Evolutionary conservation across 2,113 vertebrate genomes (phyloP), one percentile per base, ranked within the genome.

Genomic region (Rhinogobius similis): DNA sequence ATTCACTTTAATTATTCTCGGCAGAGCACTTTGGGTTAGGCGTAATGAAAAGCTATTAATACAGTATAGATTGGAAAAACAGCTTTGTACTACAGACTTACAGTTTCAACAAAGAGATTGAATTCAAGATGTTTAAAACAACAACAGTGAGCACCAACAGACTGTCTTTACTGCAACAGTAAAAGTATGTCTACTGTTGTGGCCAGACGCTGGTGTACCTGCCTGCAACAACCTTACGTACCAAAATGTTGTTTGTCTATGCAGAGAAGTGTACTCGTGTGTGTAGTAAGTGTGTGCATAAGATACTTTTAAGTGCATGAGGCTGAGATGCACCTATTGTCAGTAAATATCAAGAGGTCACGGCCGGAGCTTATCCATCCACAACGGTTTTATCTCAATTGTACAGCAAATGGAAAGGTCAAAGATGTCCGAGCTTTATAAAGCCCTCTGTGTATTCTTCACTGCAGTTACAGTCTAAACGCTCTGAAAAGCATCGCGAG

Each of bases 211-310:
- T 12, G 23, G 27, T 55, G 50, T 5, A 4, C 73, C 20, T 18
- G 16, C 53, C 59, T 50, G 65, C n/a, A n/a, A 67, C 11, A 14
- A 10, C 77, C 73, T 68, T 66, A 18, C 80, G 84, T 75, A 72
- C 59, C 81, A 81, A 78, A 78, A 75, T 75, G 70, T 78, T 82
- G n/a, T 66, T 62, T 48, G 44, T 38, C 10, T 14, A 36, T 2
- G 12, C 24, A 27, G 13, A 44, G 24, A 9, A 50, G n/a, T 21
- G 67, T 23, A 36, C 32, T 36, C 32, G 9, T n/a, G n/a, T n/a
- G 27, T 65, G 27, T 63, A 18, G 29, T 44, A 5, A 13, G 20
- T 62, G 36, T 27, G 23, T 21, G 24, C 26, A 66, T 41, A 23
- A 43, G n/a, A 7, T 4, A 10, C n/a, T 12, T 39, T 38, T 62